These are phyloP conservation scores for Catharus minimus DNA, from an alignment of 2,113 vertebrate species.

Conservation along the genomic window DNA sequence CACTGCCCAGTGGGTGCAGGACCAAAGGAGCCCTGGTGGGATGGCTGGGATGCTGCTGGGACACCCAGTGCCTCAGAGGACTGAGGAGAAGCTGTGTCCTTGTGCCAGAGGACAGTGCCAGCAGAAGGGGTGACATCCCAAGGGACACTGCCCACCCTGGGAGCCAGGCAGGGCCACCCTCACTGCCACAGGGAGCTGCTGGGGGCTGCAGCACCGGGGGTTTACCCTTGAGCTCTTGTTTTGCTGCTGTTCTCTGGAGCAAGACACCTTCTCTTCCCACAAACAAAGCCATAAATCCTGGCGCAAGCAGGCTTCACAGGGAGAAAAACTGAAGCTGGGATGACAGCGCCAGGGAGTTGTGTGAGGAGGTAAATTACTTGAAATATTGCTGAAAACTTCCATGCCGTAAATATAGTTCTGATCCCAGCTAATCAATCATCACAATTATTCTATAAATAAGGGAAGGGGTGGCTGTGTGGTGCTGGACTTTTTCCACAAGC, in stretches of 20 bases:
- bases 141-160: background rate
- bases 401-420: slow-evolving; percentile 50
- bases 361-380: slow-evolving; percentile 49
- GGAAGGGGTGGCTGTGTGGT: slow-evolving; percentile 3
- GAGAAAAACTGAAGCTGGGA: slow-evolving; percentile 24
- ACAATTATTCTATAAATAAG: slow-evolving; percentile 68
- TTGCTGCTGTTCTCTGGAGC: slow-evolving; percentile 48
- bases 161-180: background rate
- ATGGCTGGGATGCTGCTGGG: background rate
- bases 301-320: background rate
- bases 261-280: slow-evolving; percentile 48
- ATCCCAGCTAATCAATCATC: slow-evolving; percentile 53
- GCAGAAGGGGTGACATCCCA: background rate
- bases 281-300: slow-evolving; percentile 61
- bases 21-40: background rate
- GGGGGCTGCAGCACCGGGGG: background rate
- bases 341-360: slow-evolving; percentile 34
- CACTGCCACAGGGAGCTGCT: accelerated
- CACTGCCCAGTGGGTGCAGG: accelerated
- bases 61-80: accelerated
- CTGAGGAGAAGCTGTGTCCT: background rate
- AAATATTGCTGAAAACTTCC: slow-evolving; percentile 56
- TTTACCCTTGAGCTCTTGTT: slow-evolving; percentile 50
- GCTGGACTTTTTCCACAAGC: background rate
- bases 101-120: background rate